Conservation (phyloP, 2,888 invertebrate species). For the Drosophila subsilvestris region DNA sequence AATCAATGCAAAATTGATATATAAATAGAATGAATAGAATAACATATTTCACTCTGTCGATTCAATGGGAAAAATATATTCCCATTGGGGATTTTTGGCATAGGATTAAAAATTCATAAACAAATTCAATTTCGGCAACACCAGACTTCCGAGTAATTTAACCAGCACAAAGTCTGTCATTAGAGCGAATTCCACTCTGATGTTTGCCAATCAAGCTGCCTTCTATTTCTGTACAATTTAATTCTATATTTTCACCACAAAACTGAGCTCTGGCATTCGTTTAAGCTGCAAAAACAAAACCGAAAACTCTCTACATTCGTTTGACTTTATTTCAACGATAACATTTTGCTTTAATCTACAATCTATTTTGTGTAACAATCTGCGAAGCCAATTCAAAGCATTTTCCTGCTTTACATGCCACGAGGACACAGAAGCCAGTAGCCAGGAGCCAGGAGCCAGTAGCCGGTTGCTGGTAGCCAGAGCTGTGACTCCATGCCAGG, state of each 20-base stretch:
- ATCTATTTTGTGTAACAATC: slow-evolving; percentile 46
- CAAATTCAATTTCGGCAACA: not conserved
- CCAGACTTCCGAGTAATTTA: not conserved
- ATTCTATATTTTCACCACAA: not conserved
- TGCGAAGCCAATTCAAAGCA: slow-evolving; percentile 43
- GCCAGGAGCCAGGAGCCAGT: not conserved
- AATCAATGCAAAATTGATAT: not conserved
- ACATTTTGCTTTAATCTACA: slow-evolving; percentile 41
- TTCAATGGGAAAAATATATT: no score
- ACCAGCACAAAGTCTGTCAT: not conserved
- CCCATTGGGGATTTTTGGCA: not conserved
- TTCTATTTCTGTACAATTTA: not conserved
- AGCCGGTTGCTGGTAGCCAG: not conserved
- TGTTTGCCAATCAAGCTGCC: not conserved
- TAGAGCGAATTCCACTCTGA: not conserved
- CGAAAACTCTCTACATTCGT: not conserved
- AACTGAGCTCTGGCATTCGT: not conserved
- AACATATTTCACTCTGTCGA: no score
- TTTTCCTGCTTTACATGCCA: slow-evolving; percentile 43
- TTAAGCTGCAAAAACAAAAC: slow-evolving; percentile 2
- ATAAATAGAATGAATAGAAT: no score
- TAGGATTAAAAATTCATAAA: not conserved
- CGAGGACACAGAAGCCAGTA: slow-evolving; percentile 7
- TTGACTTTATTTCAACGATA: slow-evolving; percentile 40
- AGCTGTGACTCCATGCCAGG: slow-evolving; percentile 18